Conservation (phyloP, 2,797 vertebrate species). For the Peromyscus melanophrys region DNA sequence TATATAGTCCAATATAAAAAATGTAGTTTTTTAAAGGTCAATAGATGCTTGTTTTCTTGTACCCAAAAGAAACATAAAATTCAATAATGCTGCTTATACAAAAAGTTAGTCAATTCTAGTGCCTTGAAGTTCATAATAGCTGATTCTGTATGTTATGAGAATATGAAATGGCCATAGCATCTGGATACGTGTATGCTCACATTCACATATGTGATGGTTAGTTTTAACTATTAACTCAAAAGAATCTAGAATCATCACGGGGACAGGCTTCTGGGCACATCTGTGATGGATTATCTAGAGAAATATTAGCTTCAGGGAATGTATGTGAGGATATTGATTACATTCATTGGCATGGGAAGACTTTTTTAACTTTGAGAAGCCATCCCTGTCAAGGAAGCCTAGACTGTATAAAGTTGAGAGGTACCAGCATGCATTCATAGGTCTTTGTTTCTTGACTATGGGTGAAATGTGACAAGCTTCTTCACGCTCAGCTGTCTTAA, state of each 20-base stretch:
- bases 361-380: neutral
- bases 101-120: constrained; percentile 34
- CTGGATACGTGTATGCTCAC: too few species aligned
- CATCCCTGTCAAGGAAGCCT: neutral
- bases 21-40: constrained; percentile 65
- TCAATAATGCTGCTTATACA: constrained; percentile 43
- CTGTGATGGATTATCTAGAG: neutral
- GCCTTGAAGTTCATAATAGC: constrained; percentile 39
- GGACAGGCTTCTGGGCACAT: neutral
- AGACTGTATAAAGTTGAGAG: neutral
- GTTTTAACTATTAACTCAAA: neutral
- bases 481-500: neutral
- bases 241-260: neutral
- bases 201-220: neutral
- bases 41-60: constrained; percentile 60
- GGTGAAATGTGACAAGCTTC: neutral
- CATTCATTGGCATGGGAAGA: neutral
- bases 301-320: neutral
- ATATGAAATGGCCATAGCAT: neutral
- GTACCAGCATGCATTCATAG: neutral
- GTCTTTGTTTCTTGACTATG: neutral
- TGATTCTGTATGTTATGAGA: constrained; percentile 39
- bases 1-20: constrained; percentile 66
- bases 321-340: neutral
- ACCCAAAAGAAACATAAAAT: constrained; percentile 71